Evolutionary conservation across 2,888 invertebrate species (phyloP), one percentile per base, ranked within the genome.

Genomic region (Branchipolynoe longqiensis): DNA sequence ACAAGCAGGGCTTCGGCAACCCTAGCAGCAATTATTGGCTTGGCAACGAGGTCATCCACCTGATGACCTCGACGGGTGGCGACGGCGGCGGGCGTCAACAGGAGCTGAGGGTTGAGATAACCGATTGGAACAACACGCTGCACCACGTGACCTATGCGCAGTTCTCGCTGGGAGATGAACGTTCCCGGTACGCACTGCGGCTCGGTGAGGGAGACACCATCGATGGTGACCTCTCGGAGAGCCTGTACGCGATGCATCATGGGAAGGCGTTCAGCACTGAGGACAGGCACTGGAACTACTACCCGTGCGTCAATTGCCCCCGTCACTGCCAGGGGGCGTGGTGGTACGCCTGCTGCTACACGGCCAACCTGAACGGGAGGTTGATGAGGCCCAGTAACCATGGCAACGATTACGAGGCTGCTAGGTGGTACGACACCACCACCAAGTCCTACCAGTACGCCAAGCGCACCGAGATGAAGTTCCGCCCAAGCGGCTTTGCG

Each of bases 271-370:
- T 78, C 33, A 54, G 78, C 18, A 31, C 78, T 6, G 48, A 78
- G 48, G 78, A 78, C 31, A 40, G 48, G 18, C 48, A 48, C 25
- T 28, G 28, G 4, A 78, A 78, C 33, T 78, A 78, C 25, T 41
- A 48, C 0, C 8, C 40, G 4, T 78, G 78, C 33, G 31, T 78
- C 18, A 33, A 78, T 28, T 78, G 78, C 48, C 78, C 78, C n/a
- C 14, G 1, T 22, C 28, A 48, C 28, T 78, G 78, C 28, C 25
- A 78, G 31, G 78, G 78, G 28, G 78, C 28, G 18, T 78, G 78
- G 78, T 78, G 78, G 78, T 78, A 78, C 48, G 78, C 31, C n/a
- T 78, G 78, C 28, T 78, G 78, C n/a, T 78, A 78, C 33, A n/a
- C 4, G 1, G 25, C 78, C 41, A 78, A 78, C 28, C 54, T 78